Percentiles rank a stretch among this genome's conserved stretches.
Conservation (phyloP, 2,888 invertebrate genomes). For the Hanleya hanleyi region DNA sequence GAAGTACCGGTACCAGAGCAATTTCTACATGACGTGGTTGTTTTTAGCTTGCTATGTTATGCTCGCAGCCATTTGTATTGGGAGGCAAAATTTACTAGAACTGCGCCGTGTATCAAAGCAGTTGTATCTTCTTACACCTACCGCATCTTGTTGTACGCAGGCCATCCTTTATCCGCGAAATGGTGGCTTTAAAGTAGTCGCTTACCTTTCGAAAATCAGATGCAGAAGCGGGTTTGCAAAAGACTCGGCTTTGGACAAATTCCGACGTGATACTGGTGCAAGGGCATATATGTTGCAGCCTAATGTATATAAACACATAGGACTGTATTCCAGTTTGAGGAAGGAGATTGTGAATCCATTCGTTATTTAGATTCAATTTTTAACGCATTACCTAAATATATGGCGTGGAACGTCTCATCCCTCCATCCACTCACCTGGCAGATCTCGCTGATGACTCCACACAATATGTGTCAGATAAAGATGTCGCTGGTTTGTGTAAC, state of each 20-base stretch:
- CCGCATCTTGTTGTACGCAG: slow-evolving; percentile 70
- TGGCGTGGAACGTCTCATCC: too few relatives aligned
- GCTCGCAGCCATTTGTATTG: slow-evolving; percentile 48
- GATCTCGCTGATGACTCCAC: too few relatives aligned
- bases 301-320: slow-evolving; percentile 68
- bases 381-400: too few relatives aligned
- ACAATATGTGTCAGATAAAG: too few relatives aligned
- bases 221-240: slow-evolving; percentile 57
- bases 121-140: slow-evolving; percentile 55
- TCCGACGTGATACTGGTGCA: slow-evolving; percentile 37
- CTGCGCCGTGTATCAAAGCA: slow-evolving; percentile 54
- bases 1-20: background rate
- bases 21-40: slow-evolving; percentile 30
- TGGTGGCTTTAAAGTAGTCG: slow-evolving; percentile 44
- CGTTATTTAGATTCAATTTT: too few relatives aligned
- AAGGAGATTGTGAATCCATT: slow-evolving; percentile 54
- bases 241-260: slow-evolving; percentile 61
- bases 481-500: too few relatives aligned
- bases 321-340: slow-evolving; percentile 64
- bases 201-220: slow-evolving; percentile 45
- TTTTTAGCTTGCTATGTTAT: slow-evolving; percentile 42
- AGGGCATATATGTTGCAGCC: slow-evolving; percentile 60
- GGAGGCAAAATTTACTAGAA: slow-evolving; percentile 60
- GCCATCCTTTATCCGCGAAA: slow-evolving; percentile 62
- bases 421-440: too few relatives aligned